Evolutionary conservation across 2,797 vertebrate genomes (phyloP).

Genomic region (Micrastur ruficollis): DNA sequence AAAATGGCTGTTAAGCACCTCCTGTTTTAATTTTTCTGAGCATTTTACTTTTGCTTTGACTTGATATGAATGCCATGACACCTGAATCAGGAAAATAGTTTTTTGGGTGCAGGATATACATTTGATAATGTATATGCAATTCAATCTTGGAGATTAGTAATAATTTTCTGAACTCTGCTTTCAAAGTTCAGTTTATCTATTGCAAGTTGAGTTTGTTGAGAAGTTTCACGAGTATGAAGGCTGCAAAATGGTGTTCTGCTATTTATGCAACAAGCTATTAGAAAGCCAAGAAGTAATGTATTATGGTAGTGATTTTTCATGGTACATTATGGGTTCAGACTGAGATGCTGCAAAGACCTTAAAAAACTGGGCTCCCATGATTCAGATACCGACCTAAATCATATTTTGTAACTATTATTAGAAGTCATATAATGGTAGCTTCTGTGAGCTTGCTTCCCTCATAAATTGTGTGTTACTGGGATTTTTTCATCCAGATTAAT

Average conservation of each 20-base stretch:
- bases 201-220: background rate
- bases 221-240: background rate
- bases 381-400: background rate
- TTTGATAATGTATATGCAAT: background rate
- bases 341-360: background rate
- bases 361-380: background rate
- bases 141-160: background rate
- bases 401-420: conserved; percentile 15
- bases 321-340: background rate
- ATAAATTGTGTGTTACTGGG: conserved; percentile 4
- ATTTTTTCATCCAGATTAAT: conserved; percentile 13
- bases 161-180: background rate
- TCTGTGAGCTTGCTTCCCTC: conserved; percentile 2
- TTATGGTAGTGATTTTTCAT: background rate
- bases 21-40: background rate
- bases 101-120: background rate
- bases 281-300: background rate
- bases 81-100: background rate
- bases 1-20: background rate
- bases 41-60: background rate
- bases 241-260: background rate
- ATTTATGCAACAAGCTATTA: background rate
- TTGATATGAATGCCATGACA: background rate
- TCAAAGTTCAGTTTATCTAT: background rate
- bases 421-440: background rate